Evolutionary conservation across 2,888 invertebrate genomes (phyloP), one percentile per base, ranked within the genome.

Genomic region (Nomada ferruginata): DNA sequence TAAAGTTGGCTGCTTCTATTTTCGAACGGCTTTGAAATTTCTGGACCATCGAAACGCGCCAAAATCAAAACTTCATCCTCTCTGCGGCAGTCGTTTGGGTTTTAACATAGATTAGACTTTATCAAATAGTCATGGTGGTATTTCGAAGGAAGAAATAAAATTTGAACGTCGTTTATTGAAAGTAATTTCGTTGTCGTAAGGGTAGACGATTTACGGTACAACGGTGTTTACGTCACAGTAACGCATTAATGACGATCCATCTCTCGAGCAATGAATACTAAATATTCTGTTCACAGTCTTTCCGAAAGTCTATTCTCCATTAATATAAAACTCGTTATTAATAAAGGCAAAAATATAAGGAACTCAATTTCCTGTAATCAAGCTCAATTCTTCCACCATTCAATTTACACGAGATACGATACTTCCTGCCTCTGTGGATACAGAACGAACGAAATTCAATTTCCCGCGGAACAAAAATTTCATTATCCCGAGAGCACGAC

Each of bases 21-120:
- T 42, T n/a, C 29, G 20, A 70, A 72, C 42, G 53, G 42, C 79
- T 82, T 85, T 77, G 75, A 69, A 73, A 84, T 71, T 65, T 53
- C 61, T 29, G n/a, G 47, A 36, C 63, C 68, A 57, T 15, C 10
- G 69, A 44, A 69, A 55, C 29, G 42, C 65, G 53, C 11, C 47
- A 59, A 71, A 73, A 78, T 78, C 77, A 29, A 78, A 70, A 72
- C 59, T 68, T 72, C 64, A 75, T 75, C 68, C 69, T 66, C 57
- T 61, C 18, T 15, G 9, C n/a, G 29, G 26, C 26, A 2, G 20
- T 55, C 9, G 26, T 68, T 26, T 15, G 29, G 18, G 13, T 65
- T 63, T 63, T 44, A 11, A 15, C 36, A 47, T 23, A 44, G 60
- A 15, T 65, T 61, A 1, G 60, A 20, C 44, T 59, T 71, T 18